Evolutionary conservation across 64 coral and sea anemone species (phyloP), one percentile per base, ranked within the genome.

Genomic region (Pocillopora damicornis): DNA sequence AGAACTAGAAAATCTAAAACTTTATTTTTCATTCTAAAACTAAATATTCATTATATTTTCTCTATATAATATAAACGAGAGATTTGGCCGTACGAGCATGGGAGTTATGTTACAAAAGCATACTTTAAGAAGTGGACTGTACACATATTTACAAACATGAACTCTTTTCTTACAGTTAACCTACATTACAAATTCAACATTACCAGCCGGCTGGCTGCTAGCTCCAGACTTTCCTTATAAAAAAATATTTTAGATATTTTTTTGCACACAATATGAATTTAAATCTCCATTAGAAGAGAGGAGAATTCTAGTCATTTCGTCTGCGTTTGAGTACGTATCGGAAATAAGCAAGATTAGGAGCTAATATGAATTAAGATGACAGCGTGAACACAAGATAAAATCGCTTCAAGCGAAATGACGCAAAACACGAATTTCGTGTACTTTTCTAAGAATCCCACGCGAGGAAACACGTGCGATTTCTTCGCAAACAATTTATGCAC

Each of bases 51-150:
- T 71, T 66, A 85, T 85, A 85, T 85, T 72, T 85, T 42, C 81
- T 85, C 81, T 85, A 63, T 85, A 85, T 85, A 85, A 72, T 85
- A 85, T 85, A 73, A 85, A 85, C 81, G 81, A 85, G 37, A 85
- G 64, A 72, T 85, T 85, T 73, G 10, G 37, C 81, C 18, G 20
- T 11, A 58, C 15, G 37, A 85, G 37, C 65, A 15, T 72, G 65
- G 26, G 81, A 85, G 81, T 73, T 85, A 85, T 85, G 12, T 85
- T 85, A 85, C 81, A 85, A 85, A 85, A 85, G 81, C 11, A 73
- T 66, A 85, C 13, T 59, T 81, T 81, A 63, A 83, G 61, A 67
- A 83, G 35, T 45, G 20, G 62, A 38, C 62, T 85, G 37, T 85
- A 85, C 81, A 85, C 11, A 77, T 85, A 85, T 85, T 85, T 85